Evolutionary conservation across 2,888 invertebrate genomes (phyloP).

Genomic region (Catocala sponsa): DNA sequence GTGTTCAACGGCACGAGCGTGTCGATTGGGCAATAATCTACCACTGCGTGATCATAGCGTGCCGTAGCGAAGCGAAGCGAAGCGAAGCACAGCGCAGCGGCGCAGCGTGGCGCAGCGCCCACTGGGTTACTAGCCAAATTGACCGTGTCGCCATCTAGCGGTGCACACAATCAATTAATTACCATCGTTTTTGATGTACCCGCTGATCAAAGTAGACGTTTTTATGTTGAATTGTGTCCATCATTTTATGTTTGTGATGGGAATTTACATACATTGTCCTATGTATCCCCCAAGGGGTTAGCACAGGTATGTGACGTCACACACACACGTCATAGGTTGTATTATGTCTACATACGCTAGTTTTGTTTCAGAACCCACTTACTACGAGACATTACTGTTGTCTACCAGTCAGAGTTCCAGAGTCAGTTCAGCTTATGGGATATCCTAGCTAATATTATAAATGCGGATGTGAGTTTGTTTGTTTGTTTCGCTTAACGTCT

Average conservation of each 20-base stretch:
- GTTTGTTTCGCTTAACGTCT: too few relatives aligned
- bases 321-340: too few relatives aligned
- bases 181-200: constrained; percentile 41
- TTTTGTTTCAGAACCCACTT: too few relatives aligned
- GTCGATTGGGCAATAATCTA: constrained; percentile 70
- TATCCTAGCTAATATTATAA: too few relatives aligned
- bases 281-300: too few relatives aligned
- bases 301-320: too few relatives aligned
- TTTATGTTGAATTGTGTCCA: constrained; percentile 3
- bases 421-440: too few relatives aligned
- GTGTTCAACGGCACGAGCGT: constrained; percentile 44
- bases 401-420: too few relatives aligned
- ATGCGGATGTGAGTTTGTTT: too few relatives aligned
- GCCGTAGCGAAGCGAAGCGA: constrained; percentile 38
- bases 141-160: constrained; percentile 50
- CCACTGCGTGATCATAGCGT: constrained; percentile 65
- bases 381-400: too few relatives aligned
- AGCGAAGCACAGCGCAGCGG: constrained; percentile 52
- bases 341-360: too few relatives aligned
- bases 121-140: constrained; percentile 58
- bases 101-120: constrained; percentile 34
- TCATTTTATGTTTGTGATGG: not conserved
- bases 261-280: too few relatives aligned
- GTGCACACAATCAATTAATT: constrained; percentile 41
- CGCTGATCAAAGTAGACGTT: constrained; percentile 34